These are phyloP conservation scores for Zaprionus gabonicus DNA, from an alignment of 1,140 invertebrate species.

Conservation along the genomic window DNA sequence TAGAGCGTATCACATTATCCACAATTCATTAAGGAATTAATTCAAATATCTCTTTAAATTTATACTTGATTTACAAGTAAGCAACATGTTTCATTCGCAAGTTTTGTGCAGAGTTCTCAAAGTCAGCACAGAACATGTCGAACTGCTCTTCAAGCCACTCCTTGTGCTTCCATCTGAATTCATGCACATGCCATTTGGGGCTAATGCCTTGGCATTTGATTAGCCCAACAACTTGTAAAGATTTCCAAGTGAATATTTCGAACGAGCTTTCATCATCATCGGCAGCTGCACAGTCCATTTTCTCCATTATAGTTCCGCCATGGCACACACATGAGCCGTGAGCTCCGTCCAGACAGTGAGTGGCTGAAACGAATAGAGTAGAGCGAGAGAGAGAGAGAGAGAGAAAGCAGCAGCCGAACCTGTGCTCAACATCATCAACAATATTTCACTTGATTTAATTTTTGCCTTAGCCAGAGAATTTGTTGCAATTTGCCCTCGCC, in stretches of 20 bases:
- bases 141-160: background rate
- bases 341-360: background rate
- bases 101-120: background rate
- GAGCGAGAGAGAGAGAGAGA: background rate
- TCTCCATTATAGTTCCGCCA: conserved; percentile 30
- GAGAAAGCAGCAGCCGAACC: background rate
- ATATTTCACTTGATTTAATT: conserved; percentile 72
- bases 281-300: conserved; percentile 42
- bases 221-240: conserved; percentile 16
- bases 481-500: conserved; percentile 73
- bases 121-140: background rate
- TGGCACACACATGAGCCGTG: background rate
- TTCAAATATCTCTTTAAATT: no score
- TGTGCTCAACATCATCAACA: conserved; percentile 68
- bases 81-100: background rate
- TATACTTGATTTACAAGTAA: no score
- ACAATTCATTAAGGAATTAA: no score
- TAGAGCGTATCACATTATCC: no score
- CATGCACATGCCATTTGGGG: conserved; percentile 11
- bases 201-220: conserved; percentile 47
- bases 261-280: conserved; percentile 28
- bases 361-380: background rate
- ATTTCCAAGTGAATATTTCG: conserved; percentile 8
- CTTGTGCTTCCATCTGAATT: background rate
- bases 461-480: conserved; percentile 56